phyloP scores from a whole-genome alignment of 2,888 invertebrate genomes.

The Eristalinus aeneus region DNA sequence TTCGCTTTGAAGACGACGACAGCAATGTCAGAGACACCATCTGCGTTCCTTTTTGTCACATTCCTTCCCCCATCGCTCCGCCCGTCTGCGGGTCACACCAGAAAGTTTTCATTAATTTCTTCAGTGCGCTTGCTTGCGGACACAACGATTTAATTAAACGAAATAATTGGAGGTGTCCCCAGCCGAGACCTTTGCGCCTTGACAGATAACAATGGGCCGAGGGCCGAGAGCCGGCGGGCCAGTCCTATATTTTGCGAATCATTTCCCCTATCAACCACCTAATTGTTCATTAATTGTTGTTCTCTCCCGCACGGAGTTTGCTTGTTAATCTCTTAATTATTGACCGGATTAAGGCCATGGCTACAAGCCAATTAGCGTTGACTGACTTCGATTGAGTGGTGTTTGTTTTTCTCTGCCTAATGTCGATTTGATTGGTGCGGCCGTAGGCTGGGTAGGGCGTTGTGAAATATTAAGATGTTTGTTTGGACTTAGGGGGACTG shows the following conservation, averaged over 20 bases:
- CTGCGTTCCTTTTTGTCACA: constrained; percentile 37
- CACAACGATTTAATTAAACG: constrained; percentile 62
- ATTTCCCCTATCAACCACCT: constrained; percentile 18
- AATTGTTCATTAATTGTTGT: constrained; percentile 20
- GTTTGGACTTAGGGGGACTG: neutral
- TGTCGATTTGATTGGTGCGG: neutral
- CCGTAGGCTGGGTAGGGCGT: neutral
- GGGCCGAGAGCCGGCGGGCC: neutral
- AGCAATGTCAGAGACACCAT: constrained; percentile 33
- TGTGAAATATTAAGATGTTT: neutral
- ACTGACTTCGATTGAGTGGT: neutral
- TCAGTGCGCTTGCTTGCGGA: constrained; percentile 22
- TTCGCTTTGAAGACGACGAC: constrained; percentile 4
- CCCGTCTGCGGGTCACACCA: neutral
- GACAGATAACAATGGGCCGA: neutral
- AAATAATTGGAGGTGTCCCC: constrained; percentile 40
- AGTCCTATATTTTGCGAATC: neutral
- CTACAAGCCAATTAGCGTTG: neutral
- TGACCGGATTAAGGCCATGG: neutral
- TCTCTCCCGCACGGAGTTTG: neutral
- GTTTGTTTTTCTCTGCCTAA: neutral
- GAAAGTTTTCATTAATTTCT: constrained; percentile 61
- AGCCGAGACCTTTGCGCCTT: constrained; percentile 16
- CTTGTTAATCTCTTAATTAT: neutral
- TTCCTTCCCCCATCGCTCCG: neutral